Base-by-base conservation (phyloP, 2,888 invertebrate genomes). In the Kryphioiulus occultus region DNA sequence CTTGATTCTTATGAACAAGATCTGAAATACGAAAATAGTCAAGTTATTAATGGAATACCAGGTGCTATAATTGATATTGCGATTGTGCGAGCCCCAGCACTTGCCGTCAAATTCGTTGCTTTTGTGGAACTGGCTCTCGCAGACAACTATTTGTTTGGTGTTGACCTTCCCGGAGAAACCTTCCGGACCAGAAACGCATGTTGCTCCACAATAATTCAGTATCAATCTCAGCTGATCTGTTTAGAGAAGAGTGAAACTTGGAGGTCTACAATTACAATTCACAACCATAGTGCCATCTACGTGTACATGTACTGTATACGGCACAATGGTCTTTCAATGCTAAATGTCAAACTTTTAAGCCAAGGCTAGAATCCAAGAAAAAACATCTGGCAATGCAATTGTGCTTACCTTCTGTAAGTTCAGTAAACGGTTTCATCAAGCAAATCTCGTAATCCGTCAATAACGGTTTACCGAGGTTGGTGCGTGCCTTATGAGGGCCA, bases 401-500 rank as follows among this genome's bases (percentile, higher is more conserved):
- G 3, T 85, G 9, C 59, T 30, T 86, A 86, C 86, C 86, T 26
- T 44, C 59, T 22, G 15, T 86, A 26, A 78, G 22, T 68, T 87
- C 53, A 42, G 17, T 30, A 78, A 87, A 87, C 9, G 44, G 68
- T 35, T n/a, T 26, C 9, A 82, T 30, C 22, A 30, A 26, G 82
- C 15, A 22, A 35, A 87, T 35, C 82, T 87, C 53, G 26, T 47
- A 87, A 42, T 42, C 82, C 5, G 22, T 7, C 15, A 87, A 78
- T 39, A 87, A 53, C 7, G 82, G 87, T 12, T 32, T 39, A 1
- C 32, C 22, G 3, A 15, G 30, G 53, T 53, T 53, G 10, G 53
- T 30, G 10, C 87, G 68, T 32, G 87, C 32, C 22, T 87, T 87
- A 19, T 10, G 19, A 68, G 87, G 87, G 42, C 87, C 87, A 78